A percentile compares a stretch with the other conserved stretches of the same genome.
phyloP scores from a whole-genome alignment of 2,888 invertebrate species.

The Sceliomorpha sp. region DNA sequence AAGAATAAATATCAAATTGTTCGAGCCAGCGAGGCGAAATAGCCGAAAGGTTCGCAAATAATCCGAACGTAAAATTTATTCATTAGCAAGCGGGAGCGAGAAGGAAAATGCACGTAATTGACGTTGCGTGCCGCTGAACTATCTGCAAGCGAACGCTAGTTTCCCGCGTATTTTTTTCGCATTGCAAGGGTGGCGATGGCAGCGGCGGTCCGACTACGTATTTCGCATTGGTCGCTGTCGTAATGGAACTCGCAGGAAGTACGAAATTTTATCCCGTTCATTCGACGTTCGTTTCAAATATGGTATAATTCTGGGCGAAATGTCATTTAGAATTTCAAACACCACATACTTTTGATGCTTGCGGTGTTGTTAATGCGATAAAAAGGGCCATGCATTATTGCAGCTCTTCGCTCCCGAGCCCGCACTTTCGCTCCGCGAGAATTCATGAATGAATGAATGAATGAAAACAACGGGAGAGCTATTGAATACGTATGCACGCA shows the following conservation, averaged over 20 bases:
- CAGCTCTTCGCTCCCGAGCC: neutral
- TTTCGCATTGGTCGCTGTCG: neutral
- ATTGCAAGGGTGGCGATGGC: too few species aligned
- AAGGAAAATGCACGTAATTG: constrained; percentile 21
- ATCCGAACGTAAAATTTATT: constrained; percentile 1
- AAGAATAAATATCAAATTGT: too few species aligned
- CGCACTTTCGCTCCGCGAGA: too few species aligned
- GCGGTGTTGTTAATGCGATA: constrained; percentile 9
- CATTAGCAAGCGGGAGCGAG: constrained; percentile 12
- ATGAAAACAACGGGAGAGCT: too few species aligned
- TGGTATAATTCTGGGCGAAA: constrained; percentile 6
- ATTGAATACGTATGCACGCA: too few species aligned
- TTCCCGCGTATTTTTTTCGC: constrained; percentile 20
- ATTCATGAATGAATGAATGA: too few species aligned
- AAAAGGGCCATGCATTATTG: constrained; percentile 7
- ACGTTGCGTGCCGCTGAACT: constrained; percentile 14
- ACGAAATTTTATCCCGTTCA: neutral
- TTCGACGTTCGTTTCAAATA: neutral
- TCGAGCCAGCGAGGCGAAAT: too few species aligned
- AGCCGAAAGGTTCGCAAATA: too few species aligned
- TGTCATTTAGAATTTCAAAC: constrained; percentile 5
- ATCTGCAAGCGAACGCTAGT: constrained; percentile 4
- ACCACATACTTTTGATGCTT: constrained; percentile 9
- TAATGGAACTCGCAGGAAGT: neutral
- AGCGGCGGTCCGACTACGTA: neutral